A percentile compares a stretch with the other conserved stretches of the same genome.
Evolutionary conservation across 2,888 invertebrate genomes (phyloP).

Genomic region (Harpalus rubripes): DNA sequence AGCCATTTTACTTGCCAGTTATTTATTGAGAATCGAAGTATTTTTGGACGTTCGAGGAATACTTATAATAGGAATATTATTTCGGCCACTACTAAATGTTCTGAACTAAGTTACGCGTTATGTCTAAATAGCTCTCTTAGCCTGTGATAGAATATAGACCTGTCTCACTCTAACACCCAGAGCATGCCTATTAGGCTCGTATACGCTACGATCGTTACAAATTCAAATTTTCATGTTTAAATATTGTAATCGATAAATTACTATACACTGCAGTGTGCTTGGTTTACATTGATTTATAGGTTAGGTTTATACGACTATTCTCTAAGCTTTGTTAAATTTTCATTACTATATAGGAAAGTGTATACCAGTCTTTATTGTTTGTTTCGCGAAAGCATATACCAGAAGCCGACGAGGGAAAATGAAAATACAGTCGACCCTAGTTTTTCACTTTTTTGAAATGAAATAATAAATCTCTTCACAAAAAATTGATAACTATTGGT

Average conservation of each 20-base stretch:
- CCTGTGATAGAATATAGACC: slow-evolving; percentile 76
- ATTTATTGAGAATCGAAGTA: slow-evolving; percentile 68
- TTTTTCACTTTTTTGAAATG: neutral
- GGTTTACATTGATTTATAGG: slow-evolving; percentile 70
- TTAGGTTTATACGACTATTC: slow-evolving; percentile 45
- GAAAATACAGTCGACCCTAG: neutral
- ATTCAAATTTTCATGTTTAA: slow-evolving; percentile 61
- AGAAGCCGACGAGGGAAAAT: neutral
- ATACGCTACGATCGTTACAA: slow-evolving; percentile 68
- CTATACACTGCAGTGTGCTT: slow-evolving; percentile 51
- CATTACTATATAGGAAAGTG: slow-evolving; percentile 64
- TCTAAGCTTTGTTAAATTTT: slow-evolving; percentile 43
- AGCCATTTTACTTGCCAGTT: slow-evolving; percentile 74
- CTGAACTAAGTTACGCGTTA: slow-evolving; percentile 62
- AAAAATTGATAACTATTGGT: no score
- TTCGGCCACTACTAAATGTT: slow-evolving; percentile 60
- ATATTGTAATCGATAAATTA: slow-evolving; percentile 61
- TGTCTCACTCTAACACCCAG: slow-evolving; percentile 70
- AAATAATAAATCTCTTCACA: no score
- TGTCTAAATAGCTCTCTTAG: slow-evolving; percentile 74
- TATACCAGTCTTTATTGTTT: slow-evolving; percentile 66
- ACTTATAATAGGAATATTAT: neutral
- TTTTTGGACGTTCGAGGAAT: slow-evolving; percentile 15
- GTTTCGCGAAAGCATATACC: neutral
- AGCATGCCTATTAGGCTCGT: slow-evolving; percentile 67